Percentiles rank a stretch among this genome's conserved stretches.
Conservation (phyloP, 2,113 vertebrate genomes). For the Aphyosemion australe region DNA sequence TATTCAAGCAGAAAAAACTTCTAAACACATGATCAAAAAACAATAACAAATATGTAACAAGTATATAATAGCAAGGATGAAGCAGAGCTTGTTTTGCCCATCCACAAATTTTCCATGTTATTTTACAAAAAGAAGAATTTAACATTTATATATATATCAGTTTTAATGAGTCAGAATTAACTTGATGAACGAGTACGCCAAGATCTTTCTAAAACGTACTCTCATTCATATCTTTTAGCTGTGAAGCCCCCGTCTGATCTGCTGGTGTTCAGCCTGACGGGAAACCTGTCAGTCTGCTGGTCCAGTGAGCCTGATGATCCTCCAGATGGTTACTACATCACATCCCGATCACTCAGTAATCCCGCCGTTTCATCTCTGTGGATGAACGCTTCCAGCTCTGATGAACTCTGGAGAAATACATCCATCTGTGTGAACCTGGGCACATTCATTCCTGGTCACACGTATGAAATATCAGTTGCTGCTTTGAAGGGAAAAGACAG, state of each 20-base stretch:
- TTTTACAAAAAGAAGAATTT: no score
- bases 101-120: no score
- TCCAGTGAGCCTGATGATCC: slow-evolving; percentile 54
- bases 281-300: slow-evolving; percentile 82
- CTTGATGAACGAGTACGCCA: no score
- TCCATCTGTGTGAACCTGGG: slow-evolving; percentile 75
- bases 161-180: no score
- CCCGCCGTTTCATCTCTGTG: slow-evolving; percentile 49
- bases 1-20: no score
- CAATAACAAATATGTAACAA: no score
- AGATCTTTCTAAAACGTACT: no score
- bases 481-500: slow-evolving; percentile 78
- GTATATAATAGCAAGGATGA: no score
- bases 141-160: no score
- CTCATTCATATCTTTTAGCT: slow-evolving; percentile 57
- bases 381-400: slow-evolving; percentile 61
- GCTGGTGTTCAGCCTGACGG: slow-evolving; percentile 56
- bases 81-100: no score
- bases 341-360: slow-evolving; percentile 53
- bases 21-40: no score
- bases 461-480: slow-evolving; percentile 82
- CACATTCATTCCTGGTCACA: slow-evolving; percentile 79
- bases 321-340: slow-evolving; percentile 76
- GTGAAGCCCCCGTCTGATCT: slow-evolving; percentile 78
- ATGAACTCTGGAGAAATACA: slow-evolving; percentile 65